Evolutionary conservation across 2,113 vertebrate genomes (phyloP), one percentile per base, ranked within the genome.

Genomic region (Leucopternis melanops): DNA sequence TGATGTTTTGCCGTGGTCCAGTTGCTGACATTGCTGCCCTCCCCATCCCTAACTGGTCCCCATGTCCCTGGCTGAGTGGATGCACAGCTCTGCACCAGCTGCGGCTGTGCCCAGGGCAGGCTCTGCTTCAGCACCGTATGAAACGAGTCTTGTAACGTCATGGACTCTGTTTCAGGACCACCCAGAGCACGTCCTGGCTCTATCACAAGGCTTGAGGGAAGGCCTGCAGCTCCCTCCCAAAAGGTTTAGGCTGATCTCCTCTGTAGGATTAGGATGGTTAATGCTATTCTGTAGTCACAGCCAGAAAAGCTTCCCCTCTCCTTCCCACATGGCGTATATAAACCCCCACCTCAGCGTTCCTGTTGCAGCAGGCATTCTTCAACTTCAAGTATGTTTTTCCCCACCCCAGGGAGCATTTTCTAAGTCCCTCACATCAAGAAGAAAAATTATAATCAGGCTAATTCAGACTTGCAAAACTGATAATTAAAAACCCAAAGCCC

Each of bases 101-200:
- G 25, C 3, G 9, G 34, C 54, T 25, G 25, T 13, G 31, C 81
- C 73, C 70, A 6, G 65, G 36, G 13, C 73, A 78, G n/a, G n/a
- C 32, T 61, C 38, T 0, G 1, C 75, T 47, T 5, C 50, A 58
- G 58, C 63, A 47, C 52, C 6, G 3, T 4, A 15, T 1, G 21
- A 58, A 81, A 57, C 0, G 0, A 38, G 16, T 0, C 61, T 10
- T 6, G 21, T 5, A n/a, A 20, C 1, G 1, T 0, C 83, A 50
- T 1, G 7, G 21, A 49, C 25, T 17, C 9, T 31, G 3, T 11
- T 38, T 26, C 54, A 23, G 73, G n/a, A 61, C 5, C 70, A 10
- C 52, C 34, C 85, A 9, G 61, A 13, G 11, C 61, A 6, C 0
- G 0, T 9, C 59, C 74, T 11, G 69, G 13, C 65, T 67, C 61